phyloP scores from a whole-genome alignment of 2,888 invertebrate genomes.

The Scotopteryx bipunctaria region DNA sequence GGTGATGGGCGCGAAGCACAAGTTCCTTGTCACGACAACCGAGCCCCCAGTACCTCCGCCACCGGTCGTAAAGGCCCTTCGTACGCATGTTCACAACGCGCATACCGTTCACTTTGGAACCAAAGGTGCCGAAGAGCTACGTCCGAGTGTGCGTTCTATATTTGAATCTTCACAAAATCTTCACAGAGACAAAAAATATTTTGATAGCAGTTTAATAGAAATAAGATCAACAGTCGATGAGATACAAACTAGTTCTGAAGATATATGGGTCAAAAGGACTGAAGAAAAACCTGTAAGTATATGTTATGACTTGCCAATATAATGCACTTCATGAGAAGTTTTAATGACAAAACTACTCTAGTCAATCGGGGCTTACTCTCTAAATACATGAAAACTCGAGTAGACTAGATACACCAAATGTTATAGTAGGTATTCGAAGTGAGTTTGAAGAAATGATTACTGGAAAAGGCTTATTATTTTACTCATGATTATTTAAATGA shows the following conservation, averaged over 20 bases:
- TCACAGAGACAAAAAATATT: constrained; percentile 91
- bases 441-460: no score
- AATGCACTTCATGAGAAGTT: no score
- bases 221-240: constrained; percentile 89
- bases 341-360: no score
- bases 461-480: no score
- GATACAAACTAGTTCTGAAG: constrained; percentile 85
- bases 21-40: constrained; percentile 70
- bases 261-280: constrained; percentile 87
- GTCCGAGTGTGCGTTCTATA: constrained; percentile 85
- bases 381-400: no score
- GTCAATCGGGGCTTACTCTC: no score
- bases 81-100: constrained; percentile 79
- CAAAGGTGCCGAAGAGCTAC: constrained; percentile 80
- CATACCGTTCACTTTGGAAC: constrained; percentile 88
- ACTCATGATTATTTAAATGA: no score
- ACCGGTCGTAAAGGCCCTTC: constrained; percentile 73
- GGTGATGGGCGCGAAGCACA: constrained; percentile 72
- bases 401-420: no score
- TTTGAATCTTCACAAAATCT: constrained; percentile 82
- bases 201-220: constrained; percentile 91
- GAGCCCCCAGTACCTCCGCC: constrained; percentile 61
- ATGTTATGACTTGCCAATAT: no score
- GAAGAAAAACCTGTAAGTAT: constrained; percentile 84
- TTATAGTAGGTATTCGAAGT: no score